Percentiles rank a stretch among this genome's conserved stretches.
Conservation (phyloP, 2,797 vertebrate genomes). For the Pangasius larnaudii region DNA sequence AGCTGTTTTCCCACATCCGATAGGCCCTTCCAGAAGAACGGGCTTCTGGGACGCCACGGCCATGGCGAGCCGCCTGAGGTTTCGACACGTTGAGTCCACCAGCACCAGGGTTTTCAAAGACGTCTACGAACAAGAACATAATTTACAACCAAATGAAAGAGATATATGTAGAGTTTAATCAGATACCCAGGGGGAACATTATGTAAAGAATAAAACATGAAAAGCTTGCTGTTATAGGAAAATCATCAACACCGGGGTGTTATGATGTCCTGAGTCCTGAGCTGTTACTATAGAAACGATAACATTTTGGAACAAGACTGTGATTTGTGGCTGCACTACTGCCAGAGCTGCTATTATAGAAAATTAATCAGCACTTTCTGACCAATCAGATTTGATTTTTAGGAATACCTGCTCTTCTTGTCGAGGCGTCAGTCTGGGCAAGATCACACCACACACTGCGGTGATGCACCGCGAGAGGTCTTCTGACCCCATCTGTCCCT, state of each 20-base stretch:
- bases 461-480: conserved; percentile 87
- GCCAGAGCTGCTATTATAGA: no score
- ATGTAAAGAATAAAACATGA: neutral
- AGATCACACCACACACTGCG: conserved; percentile 87
- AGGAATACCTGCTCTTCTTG: conserved; percentile 73
- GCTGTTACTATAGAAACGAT: neutral
- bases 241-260: neutral
- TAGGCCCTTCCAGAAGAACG: conserved; percentile 92
- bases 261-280: neutral
- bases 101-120: conserved; percentile 77
- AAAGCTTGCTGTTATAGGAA: no score
- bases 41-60: conserved; percentile 88
- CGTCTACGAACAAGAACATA: conserved; percentile 30
- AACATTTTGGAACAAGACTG: no score
- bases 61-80: conserved; percentile 89
- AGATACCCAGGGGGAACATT: neutral
- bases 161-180: neutral
- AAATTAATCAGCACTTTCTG: no score
- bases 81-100: conserved; percentile 87
- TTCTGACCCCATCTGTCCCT: conserved; percentile 82
- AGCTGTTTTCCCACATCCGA: conserved; percentile 94
- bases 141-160: neutral
- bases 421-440: conserved; percentile 74
- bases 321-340: no score
- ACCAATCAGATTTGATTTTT: neutral